These are phyloP conservation scores for Iphiclides podalirius DNA, from an alignment of 2,888 invertebrate genomes.

Conservation along the genomic window DNA sequence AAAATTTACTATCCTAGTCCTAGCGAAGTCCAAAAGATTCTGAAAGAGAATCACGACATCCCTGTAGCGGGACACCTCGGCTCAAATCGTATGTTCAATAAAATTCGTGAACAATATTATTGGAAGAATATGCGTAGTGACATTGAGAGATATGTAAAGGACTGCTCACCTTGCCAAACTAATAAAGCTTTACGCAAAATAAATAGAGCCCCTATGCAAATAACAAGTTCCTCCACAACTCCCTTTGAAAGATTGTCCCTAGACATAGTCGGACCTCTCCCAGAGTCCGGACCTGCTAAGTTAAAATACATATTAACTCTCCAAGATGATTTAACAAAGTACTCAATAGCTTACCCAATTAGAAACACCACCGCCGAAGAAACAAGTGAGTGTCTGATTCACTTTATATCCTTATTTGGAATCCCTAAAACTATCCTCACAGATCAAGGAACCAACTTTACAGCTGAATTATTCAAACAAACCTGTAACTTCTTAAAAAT, in stretches of 20 bases:
- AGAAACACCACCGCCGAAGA: background rate
- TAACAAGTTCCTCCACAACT: background rate
- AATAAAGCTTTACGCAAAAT: background rate
- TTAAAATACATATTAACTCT: background rate
- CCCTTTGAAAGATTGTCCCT: background rate
- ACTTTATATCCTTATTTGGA: background rate
- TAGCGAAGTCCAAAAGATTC: too few relatives aligned
- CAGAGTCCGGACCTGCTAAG: background rate
- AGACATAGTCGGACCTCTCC: slow-evolving; percentile 11
- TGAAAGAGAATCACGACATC: background rate
- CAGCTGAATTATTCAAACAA: background rate
- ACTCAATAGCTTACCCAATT: background rate
- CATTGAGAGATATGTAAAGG: background rate
- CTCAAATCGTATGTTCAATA: background rate
- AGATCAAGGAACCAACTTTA: background rate
- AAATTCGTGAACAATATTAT: background rate
- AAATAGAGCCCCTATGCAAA: background rate
- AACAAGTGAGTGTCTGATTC: background rate
- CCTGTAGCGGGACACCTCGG: background rate
- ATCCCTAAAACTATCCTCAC: background rate
- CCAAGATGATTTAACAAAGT: background rate
- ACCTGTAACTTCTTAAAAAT: too few relatives aligned
- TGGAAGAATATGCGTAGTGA: background rate
- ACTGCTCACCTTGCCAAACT: background rate
- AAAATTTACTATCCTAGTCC: background rate